phyloP scores from a whole-genome alignment of 2,888 invertebrate species.

The Lamellibrachia columna region DNA sequence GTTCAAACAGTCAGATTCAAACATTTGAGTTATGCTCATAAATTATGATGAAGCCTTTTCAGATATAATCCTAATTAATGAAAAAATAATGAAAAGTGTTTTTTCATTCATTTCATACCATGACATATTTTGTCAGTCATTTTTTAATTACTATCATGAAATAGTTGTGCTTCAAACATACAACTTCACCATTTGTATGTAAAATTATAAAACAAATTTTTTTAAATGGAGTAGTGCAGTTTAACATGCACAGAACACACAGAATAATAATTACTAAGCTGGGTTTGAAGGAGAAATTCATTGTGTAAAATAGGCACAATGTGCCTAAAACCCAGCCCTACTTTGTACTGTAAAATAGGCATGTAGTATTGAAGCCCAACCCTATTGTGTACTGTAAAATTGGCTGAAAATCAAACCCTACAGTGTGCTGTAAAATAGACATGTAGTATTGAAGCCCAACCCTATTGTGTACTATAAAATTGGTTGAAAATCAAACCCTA shows the following conservation, averaged over 20 bases:
- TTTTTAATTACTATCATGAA: not conserved
- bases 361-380: too few species aligned
- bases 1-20: not conserved
- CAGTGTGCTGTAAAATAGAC: not conserved
- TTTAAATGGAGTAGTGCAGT: not conserved
- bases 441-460: not conserved
- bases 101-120: not conserved
- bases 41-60: too few species aligned
- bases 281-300: not conserved
- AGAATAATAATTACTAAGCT: not conserved
- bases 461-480: too few species aligned
- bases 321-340: too few species aligned
- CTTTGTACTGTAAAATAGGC: too few species aligned
- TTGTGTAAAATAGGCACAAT: not conserved
- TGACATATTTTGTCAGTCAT: not conserved
- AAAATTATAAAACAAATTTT: not conserved
- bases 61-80: too few species aligned
- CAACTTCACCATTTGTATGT: not conserved
- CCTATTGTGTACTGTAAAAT: too few species aligned
- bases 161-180: not conserved
- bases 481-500: too few species aligned
- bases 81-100: too few species aligned
- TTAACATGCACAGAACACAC: not conserved
- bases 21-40: not conserved
- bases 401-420: too few species aligned